phyloP scores from a whole-genome alignment of 2,797 vertebrate species.

The Squalus acanthias region DNA sequence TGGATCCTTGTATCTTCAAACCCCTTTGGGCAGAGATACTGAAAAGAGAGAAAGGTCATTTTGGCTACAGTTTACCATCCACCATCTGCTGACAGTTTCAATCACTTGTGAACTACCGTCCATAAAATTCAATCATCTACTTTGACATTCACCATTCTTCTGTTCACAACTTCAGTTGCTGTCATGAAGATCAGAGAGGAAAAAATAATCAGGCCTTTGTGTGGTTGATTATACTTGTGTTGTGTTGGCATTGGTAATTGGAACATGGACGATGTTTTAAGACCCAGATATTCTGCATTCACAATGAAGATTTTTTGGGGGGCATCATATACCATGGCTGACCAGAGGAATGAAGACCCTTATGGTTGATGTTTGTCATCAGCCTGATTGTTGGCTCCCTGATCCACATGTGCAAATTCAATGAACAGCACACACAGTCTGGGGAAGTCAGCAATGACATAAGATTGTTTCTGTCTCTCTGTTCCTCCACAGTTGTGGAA shows the following conservation, averaged over 20 bases:
- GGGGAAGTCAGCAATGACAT: background rate
- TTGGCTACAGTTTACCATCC: background rate
- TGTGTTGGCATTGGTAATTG: background rate
- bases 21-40: background rate
- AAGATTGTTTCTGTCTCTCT: background rate
- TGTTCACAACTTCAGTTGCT: background rate
- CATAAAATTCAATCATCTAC: background rate
- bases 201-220: background rate
- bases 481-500: background rate
- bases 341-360: background rate
- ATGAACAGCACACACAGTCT: background rate
- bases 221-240: background rate
- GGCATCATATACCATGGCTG: background rate
- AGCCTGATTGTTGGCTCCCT: too few species aligned
- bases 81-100: slow-evolving; percentile 17
- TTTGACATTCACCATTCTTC: background rate
- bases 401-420: background rate
- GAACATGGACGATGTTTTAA: background rate
- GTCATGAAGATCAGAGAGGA: background rate
- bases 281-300: background rate
- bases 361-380: background rate
- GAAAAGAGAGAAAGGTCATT: background rate
- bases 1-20: background rate
- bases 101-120: slow-evolving; percentile 1
- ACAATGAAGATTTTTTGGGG: background rate